Evolutionary conservation across 2,797 vertebrate species (phyloP).

Genomic region (Gallinago stenura): DNA sequence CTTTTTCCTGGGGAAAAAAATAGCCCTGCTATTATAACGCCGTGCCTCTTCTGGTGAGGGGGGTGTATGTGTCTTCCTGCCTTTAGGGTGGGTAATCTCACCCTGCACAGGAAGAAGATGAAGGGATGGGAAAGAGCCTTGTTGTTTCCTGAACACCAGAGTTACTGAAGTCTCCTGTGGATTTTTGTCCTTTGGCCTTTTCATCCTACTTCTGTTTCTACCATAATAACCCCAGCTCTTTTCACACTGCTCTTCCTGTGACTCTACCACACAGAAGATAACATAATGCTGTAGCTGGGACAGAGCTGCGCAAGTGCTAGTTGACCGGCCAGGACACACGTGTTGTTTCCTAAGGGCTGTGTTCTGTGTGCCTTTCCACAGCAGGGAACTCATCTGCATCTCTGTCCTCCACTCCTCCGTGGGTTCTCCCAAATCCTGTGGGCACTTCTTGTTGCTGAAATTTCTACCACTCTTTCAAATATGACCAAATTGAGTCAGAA

Average conservation of each 20-base stretch:
- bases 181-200: constrained; percentile 68
- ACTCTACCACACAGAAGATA: background rate
- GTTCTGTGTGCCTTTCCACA: background rate
- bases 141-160: constrained; percentile 71
- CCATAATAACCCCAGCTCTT: constrained; percentile 40
- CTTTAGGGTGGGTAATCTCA: constrained; percentile 53
- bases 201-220: constrained; percentile 60
- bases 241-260: constrained; percentile 55
- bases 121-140: constrained; percentile 72
- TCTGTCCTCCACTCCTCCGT: fast-evolving
- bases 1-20: constrained; percentile 79
- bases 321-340: background rate
- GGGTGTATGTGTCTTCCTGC: constrained; percentile 30
- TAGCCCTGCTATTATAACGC: constrained; percentile 68
- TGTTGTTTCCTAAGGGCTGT: background rate
- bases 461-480: background rate
- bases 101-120: constrained; percentile 67
- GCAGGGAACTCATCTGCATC: background rate
- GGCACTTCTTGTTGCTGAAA: background rate
- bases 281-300: constrained; percentile 1
- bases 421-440: background rate
- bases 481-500: background rate
- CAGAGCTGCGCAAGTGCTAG: background rate
- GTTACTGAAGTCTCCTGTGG: constrained; percentile 63
- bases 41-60: constrained; percentile 48